Evolutionary conservation across 2,888 invertebrate species (phyloP).

Genomic region (Drosophila greeni): DNA sequence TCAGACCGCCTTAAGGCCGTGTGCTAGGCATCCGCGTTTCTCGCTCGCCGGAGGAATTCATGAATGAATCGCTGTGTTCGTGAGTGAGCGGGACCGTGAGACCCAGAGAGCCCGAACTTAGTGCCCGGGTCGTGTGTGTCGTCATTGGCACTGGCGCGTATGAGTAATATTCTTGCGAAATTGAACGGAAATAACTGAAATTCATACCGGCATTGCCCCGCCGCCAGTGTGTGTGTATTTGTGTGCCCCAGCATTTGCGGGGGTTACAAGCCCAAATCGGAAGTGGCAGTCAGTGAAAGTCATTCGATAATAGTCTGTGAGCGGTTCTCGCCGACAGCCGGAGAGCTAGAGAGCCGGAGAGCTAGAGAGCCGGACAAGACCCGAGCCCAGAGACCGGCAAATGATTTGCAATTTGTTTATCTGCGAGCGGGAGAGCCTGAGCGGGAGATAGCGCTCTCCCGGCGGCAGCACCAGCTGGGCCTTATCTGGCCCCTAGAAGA

Average conservation of each 20-base stretch:
- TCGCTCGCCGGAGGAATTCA: constrained; percentile 37
- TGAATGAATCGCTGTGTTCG: constrained; percentile 58
- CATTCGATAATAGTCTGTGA: constrained; percentile 23
- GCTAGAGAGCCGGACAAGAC: neutral
- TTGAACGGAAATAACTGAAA: constrained; percentile 76
- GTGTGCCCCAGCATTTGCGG: constrained; percentile 6
- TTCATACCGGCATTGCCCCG: constrained; percentile 32
- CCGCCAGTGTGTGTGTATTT: constrained; percentile 3
- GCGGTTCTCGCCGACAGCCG: neutral
- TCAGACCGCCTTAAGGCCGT: constrained; percentile 38
- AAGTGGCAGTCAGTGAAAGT: constrained; percentile 39
- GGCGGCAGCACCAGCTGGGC: neutral
- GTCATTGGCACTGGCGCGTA: constrained; percentile 60
- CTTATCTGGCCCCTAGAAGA: constrained; percentile 12
- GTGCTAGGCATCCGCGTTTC: constrained; percentile 21
- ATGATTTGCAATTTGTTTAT: constrained; percentile 28
- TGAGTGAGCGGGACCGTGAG: constrained; percentile 45
- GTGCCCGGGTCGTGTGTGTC: constrained; percentile 14
- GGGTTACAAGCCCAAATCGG: constrained; percentile 29
- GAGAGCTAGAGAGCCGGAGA: neutral
- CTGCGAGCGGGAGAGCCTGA: constrained; percentile 26
- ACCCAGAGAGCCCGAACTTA: constrained; percentile 1
- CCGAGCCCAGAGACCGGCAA: constrained; percentile 28
- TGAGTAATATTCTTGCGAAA: constrained; percentile 77
- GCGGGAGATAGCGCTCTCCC: constrained; percentile 1